Evolutionary conservation across 2,797 vertebrate species (phyloP).

Genomic region (Liasis olivaceus): DNA sequence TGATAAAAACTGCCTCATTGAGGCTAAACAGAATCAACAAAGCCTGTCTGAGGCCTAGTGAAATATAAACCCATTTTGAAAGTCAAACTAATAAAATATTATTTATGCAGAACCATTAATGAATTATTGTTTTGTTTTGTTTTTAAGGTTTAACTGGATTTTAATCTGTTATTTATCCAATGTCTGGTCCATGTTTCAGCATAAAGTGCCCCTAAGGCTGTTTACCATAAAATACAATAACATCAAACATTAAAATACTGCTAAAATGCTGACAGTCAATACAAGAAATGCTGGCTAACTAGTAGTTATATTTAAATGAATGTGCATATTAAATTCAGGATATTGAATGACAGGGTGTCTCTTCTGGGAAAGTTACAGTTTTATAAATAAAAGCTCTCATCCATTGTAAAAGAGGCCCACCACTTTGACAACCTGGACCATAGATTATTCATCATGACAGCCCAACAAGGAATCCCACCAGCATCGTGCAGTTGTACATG

Average conservation of each 20-base stretch:
- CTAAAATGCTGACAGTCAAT: background rate
- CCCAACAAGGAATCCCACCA: background rate
- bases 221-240: background rate
- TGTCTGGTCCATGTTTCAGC: background rate
- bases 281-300: background rate
- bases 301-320: background rate
- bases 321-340: background rate
- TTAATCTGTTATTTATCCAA: background rate
- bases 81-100: background rate
- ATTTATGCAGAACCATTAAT: background rate
- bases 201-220: background rate
- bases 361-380: background rate
- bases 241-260: background rate
- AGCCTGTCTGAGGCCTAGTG: too few species aligned
- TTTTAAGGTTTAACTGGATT: background rate
- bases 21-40: background rate
- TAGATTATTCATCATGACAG: background rate
- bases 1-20: slow-evolving; percentile 11
- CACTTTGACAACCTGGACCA: background rate
- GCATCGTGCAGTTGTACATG: background rate
- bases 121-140: background rate
- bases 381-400: background rate
- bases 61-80: slow-evolving; percentile 26
- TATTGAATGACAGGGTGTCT: background rate
- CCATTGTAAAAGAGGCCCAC: background rate